Conservation (phyloP, 2,888 invertebrate genomes). For the Yponomeuta sedellus region DNA sequence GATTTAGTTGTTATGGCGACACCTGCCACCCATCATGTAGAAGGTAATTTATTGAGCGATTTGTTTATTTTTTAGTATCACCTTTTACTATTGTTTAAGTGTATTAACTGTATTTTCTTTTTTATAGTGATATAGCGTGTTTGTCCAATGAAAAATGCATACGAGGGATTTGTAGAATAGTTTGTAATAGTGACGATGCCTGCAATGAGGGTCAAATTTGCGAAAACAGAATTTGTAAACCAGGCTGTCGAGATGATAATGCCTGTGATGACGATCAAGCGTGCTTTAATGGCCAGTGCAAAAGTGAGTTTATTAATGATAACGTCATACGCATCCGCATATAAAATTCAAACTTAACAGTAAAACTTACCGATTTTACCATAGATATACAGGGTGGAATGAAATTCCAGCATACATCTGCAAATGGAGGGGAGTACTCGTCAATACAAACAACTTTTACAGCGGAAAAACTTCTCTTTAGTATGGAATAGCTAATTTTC, state of each 20-base stretch:
- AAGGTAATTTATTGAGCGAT: conserved; percentile 66
- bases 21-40: conserved; percentile 87
- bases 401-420: no score
- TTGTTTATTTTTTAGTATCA: not conserved
- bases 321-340: not conserved
- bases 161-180: conserved; percentile 86
- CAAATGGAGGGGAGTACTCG: no score
- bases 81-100: no score
- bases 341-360: no score
- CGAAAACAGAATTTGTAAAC: conserved; percentile 88
- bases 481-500: no score
- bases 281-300: conserved; percentile 89
- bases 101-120: not conserved
- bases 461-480: no score
- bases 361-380: no score
- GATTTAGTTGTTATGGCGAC: conserved; percentile 86
- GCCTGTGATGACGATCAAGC: conserved; percentile 85
- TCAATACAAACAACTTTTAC: no score
- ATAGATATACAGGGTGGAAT: no score
- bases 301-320: conserved; percentile 64
- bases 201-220: conserved; percentile 90
- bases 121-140: conserved; percentile 85
- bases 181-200: conserved; percentile 90
- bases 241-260: conserved; percentile 90
- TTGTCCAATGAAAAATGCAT: conserved; percentile 91